Evolutionary conservation across 2,113 vertebrate species (phyloP).

Genomic region (Salvelinus namaycush): DNA sequence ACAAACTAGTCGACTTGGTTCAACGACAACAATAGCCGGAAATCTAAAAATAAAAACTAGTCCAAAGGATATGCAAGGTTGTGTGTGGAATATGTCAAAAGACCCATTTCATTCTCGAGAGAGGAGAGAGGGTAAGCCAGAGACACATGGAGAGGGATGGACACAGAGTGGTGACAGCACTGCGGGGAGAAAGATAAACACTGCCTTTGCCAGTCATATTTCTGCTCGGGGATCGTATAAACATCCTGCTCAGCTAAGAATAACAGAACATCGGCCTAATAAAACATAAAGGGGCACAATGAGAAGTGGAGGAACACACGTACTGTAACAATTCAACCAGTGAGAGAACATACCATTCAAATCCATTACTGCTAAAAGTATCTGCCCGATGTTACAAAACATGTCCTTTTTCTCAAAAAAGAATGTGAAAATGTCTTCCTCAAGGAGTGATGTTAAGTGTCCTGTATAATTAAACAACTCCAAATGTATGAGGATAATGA

Average conservation of each 20-base stretch:
- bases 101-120: slow-evolving; percentile 28
- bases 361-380: slow-evolving; percentile 27
- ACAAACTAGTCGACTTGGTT: neutral
- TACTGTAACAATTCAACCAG: slow-evolving; percentile 38
- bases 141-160: slow-evolving; percentile 22
- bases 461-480: slow-evolving; percentile 12
- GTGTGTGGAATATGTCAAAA: slow-evolving; percentile 33
- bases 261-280: slow-evolving; percentile 76
- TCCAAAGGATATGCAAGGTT: slow-evolving; percentile 37
- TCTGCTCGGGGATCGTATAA: slow-evolving; percentile 73
- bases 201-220: slow-evolving; percentile 75
- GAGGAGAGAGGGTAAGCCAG: slow-evolving; percentile 25
- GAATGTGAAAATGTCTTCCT: neutral
- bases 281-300: slow-evolving; percentile 73
- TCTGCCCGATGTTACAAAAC: slow-evolving; percentile 18
- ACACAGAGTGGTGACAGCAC: slow-evolving; percentile 23
- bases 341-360: slow-evolving; percentile 31
- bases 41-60: slow-evolving; percentile 45
- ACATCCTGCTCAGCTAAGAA: slow-evolving; percentile 81
- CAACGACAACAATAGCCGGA: slow-evolving; percentile 49
- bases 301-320: slow-evolving; percentile 50
- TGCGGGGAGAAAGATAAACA: slow-evolving; percentile 66
- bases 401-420: neutral
- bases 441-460: neutral
- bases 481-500: neutral